Base-by-base conservation (phyloP, 2,888 invertebrate genomes). In the Thecocarcelia acutangulata region DNA sequence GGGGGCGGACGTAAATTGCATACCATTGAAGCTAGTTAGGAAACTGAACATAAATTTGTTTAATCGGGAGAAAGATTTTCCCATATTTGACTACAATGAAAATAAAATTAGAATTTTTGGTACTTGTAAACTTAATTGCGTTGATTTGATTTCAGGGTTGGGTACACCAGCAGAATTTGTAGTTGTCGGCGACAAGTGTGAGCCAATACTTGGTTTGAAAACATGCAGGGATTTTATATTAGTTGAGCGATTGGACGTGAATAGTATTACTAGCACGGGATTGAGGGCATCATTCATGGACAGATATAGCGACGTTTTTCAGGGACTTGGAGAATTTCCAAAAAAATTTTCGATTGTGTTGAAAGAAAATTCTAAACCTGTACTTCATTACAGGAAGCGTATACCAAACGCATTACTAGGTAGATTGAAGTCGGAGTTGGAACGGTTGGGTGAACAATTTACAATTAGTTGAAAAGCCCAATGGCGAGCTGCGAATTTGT, bases 181-280 rank as follows among this genome's bases (percentile, higher is more conserved):
- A 19, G 48, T 48, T 48, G 48, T 48, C 17, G 17, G 15, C 17
- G 15, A 46, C 46, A 46, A 46, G 17, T 46, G 46, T 48, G 24
- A 24, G 24, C 2, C 24, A 24, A 5, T 24, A 3, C 24, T 24
- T 24, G 24, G 24, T 2, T 24, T 17, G 17, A 19, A 11, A 48
- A 48, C 48, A 19, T 48, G 48, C 17, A 9, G 17, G 15, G 15
- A 15, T 3, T 46, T 46, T 15, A n/a, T 3, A 15, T 46, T 46
- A 46, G 3, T 46, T 15, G 17, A 15, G 17, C 15, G 46, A n/a
- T n/a, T n/a, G n/a, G n/a, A n/a, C n/a, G n/a, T n/a, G n/a, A n/a
- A n/a, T n/a, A n/a, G n/a, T n/a, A n/a, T n/a, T n/a, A n/a, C n/a
- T n/a, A n/a, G n/a, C n/a, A n/a, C n/a, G n/a, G n/a, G n/a, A n/a